Evolutionary conservation across 2,113 vertebrate species (phyloP).

Genomic region (Thunnus maccoyii): DNA sequence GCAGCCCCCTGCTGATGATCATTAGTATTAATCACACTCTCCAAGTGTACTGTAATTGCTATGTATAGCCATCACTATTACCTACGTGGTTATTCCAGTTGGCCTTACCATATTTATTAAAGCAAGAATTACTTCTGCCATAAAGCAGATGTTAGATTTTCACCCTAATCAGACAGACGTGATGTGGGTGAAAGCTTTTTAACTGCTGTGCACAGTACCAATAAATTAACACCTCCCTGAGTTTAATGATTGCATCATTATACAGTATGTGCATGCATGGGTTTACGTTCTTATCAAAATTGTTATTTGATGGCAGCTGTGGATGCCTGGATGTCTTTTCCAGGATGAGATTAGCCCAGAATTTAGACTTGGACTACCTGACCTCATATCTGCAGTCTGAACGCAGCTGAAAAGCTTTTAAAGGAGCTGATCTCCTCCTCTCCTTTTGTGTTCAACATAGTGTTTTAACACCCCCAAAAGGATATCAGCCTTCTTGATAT

Average conservation of each 20-base stretch:
- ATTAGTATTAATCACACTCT: conserved; percentile 9
- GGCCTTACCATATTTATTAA: conserved; percentile 20
- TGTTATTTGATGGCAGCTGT: conserved; percentile 32
- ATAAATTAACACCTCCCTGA: conserved; percentile 36
- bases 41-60: conserved; percentile 11
- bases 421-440: conserved; percentile 12
- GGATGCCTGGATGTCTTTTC: not conserved
- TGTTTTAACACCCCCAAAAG: conserved; percentile 1
- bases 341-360: conserved; percentile 10
- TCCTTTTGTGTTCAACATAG: not conserved
- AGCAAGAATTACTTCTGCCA: conserved; percentile 5
- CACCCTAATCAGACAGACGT: conserved; percentile 32
- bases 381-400: conserved; percentile 19
- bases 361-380: conserved; percentile 21
- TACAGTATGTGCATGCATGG: conserved; percentile 1
- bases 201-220: conserved; percentile 30
- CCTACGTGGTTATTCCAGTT: not conserved
- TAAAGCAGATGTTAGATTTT: conserved; percentile 39
- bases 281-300: not conserved
- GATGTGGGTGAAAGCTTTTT: conserved; percentile 50
- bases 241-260: conserved; percentile 34
- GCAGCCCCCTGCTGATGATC: conserved; percentile 25
- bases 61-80: not conserved
- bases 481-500: conserved; percentile 16
- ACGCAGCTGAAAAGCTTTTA: not conserved